These are phyloP conservation scores for Philereme transversata DNA, from an alignment of 2,888 invertebrate species.

Conservation along the genomic window DNA sequence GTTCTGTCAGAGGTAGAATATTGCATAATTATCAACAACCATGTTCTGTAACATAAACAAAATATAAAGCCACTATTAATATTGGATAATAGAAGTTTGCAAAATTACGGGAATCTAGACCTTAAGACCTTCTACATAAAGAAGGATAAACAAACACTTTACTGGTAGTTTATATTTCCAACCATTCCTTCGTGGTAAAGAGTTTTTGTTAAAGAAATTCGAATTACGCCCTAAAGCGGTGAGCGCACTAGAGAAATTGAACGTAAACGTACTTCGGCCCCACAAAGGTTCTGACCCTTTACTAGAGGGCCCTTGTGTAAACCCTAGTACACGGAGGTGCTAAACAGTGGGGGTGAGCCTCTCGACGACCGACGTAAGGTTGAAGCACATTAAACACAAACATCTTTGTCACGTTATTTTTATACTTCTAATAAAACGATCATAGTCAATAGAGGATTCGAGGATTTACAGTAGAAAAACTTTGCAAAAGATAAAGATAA, in stretches of 20 bases:
- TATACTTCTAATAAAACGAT: not conserved
- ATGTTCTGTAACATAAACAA: too few relatives aligned
- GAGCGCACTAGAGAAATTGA: constrained; percentile 44
- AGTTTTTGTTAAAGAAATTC: constrained; percentile 25
- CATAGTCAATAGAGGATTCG: too few relatives aligned
- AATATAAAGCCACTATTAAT: too few relatives aligned
- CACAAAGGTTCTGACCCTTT: constrained; percentile 53
- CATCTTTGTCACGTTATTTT: not conserved
- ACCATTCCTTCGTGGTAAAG: not conserved
- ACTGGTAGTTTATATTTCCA: not conserved
- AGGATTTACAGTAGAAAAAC: too few relatives aligned
- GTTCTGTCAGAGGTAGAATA: too few relatives aligned
- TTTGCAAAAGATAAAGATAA: too few relatives aligned
- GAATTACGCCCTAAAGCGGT: constrained; percentile 29
- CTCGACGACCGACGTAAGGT: constrained; percentile 18
- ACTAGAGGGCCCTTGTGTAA: constrained; percentile 51
- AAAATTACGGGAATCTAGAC: too few relatives aligned
- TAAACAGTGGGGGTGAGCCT: constrained; percentile 55
- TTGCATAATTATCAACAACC: too few relatives aligned
- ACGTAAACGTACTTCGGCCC: constrained; percentile 49
- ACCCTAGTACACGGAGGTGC: constrained; percentile 61
- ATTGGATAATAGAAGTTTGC: too few relatives aligned
- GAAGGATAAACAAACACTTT: not conserved
- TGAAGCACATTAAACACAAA: constrained; percentile 17
- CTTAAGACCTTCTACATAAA: too few relatives aligned